phyloP scores from a whole-genome alignment of 2,888 invertebrate species.

The Thyatira batis region DNA sequence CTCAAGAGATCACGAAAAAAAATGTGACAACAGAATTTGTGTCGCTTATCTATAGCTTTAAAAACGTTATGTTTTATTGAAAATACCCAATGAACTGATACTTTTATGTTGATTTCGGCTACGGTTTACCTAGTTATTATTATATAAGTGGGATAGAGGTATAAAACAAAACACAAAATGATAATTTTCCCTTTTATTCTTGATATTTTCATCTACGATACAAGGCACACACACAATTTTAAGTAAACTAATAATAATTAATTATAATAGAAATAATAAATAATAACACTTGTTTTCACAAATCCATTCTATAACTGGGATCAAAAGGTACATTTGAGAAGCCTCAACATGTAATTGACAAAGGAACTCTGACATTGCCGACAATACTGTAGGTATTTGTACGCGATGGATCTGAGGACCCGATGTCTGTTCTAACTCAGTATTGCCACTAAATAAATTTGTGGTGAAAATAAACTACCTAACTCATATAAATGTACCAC shows the following conservation, averaged over 20 bases:
- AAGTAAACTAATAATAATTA: constrained; percentile 78
- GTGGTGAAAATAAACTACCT: constrained; percentile 51
- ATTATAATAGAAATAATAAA: constrained; percentile 75
- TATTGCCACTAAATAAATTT: constrained; percentile 48
- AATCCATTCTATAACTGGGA: constrained; percentile 62
- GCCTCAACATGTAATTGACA: constrained; percentile 59
- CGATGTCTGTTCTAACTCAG: constrained; percentile 18
- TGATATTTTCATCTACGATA: constrained; percentile 85
- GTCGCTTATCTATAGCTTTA: too few species aligned
- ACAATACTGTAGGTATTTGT: constrained; percentile 44
- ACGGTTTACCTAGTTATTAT: background rate
- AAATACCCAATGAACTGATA: too few species aligned
- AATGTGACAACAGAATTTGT: too few species aligned
- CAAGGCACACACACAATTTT: constrained; percentile 87
- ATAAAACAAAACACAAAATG: constrained; percentile 62
- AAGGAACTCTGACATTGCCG: constrained; percentile 47
- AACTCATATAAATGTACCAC: constrained; percentile 69
- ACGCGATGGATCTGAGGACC: constrained; percentile 14
- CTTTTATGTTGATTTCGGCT: too few species aligned
- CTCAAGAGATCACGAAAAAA: too few species aligned
- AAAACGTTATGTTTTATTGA: too few species aligned
- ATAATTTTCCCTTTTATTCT: constrained; percentile 83
- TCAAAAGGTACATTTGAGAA: constrained; percentile 51
- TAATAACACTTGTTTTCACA: constrained; percentile 70
- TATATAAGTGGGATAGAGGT: background rate